phyloP scores from a whole-genome alignment of 2,888 invertebrate species.

The Timandra comae region DNA sequence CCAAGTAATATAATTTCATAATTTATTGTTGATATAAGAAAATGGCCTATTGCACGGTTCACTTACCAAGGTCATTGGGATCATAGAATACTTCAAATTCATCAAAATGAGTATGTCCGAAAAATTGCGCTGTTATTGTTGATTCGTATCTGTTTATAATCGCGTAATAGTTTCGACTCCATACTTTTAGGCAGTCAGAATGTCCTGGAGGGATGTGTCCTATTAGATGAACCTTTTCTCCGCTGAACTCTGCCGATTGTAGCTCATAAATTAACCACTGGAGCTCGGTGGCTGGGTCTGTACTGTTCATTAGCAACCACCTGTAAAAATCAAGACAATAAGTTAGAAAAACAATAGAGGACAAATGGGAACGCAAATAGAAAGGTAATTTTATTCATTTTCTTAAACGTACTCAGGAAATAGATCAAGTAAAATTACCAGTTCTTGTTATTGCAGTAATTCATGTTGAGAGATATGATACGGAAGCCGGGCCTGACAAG shows the following conservation, averaged over 20 bases:
- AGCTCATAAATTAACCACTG: constrained; percentile 97
- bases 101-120: constrained; percentile 96
- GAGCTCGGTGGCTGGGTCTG: constrained; percentile 95
- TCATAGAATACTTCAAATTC: constrained; percentile 97
- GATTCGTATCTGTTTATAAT: constrained; percentile 92
- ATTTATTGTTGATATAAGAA: no score
- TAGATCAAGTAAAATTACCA: no score
- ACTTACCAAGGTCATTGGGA: constrained; percentile 83
- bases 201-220: constrained; percentile 98
- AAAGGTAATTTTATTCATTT: no score
- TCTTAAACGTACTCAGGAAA: no score
- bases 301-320: constrained; percentile 95
- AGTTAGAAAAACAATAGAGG: no score
- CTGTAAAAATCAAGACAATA: no score
- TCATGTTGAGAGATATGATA: constrained; percentile 96
- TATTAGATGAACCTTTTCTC: constrained; percentile 97
- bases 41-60: constrained; percentile 19
- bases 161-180: constrained; percentile 95
- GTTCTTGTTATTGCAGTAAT: constrained; percentile 96
- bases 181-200: constrained; percentile 94
- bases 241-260: constrained; percentile 94
- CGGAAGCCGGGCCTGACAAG: constrained; percentile 92
- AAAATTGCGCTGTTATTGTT: constrained; percentile 94
- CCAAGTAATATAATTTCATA: no score
- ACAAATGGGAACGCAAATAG: no score